Conservation (phyloP, 1,140 invertebrate genomes). For the Arion vulgaris region DNA sequence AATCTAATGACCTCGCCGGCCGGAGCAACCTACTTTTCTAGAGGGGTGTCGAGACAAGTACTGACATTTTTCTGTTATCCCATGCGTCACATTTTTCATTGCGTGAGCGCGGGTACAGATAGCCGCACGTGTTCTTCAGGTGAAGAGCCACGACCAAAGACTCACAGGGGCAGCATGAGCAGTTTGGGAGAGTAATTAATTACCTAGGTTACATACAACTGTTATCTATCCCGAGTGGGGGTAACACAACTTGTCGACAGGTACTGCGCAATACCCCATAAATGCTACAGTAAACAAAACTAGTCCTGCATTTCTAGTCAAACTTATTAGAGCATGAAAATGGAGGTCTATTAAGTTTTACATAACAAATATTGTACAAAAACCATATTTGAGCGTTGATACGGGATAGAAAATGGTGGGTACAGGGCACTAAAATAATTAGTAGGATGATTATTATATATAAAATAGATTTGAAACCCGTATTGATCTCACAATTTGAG, state of each 20-base stretch:
- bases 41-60: conserved; percentile 51
- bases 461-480: no score
- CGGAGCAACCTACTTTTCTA: conserved; percentile 56
- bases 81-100: background rate
- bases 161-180: conserved; percentile 2
- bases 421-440: no score
- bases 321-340: no score
- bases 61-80: background rate
- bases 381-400: no score
- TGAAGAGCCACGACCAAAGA: conserved; percentile 25
- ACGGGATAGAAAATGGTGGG: no score
- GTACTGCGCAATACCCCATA: background rate
- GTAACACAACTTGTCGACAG: background rate
- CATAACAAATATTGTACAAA: no score
- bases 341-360: no score
- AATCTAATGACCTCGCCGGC: conserved; percentile 61
- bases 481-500: no score
- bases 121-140: conserved; percentile 24
- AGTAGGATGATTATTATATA: no score
- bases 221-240: background rate
- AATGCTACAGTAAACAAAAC: background rate
- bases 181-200: background rate
- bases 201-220: no score
- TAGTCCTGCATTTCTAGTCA: background rate
- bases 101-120: conserved; percentile 21